Percentiles rank a stretch among this genome's conserved stretches.
phyloP scores from a whole-genome alignment of 2,113 vertebrate genomes.

The Balaenoptera acutorostrata region DNA sequence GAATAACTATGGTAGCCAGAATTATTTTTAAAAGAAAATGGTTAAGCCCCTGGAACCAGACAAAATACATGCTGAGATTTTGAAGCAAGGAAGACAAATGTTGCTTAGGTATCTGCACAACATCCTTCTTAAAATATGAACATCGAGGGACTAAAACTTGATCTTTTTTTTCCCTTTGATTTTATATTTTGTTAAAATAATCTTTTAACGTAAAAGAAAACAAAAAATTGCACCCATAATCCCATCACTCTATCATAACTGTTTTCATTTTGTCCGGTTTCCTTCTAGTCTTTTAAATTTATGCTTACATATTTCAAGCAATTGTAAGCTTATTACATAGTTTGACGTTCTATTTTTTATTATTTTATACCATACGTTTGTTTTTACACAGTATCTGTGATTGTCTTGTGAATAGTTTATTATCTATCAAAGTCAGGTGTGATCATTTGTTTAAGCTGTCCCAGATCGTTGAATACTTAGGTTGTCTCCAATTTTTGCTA shows the following conservation, averaged over 20 bases:
- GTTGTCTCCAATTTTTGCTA: neutral
- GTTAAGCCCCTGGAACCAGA: slow-evolving; percentile 10
- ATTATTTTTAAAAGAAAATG: neutral
- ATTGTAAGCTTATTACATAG: neutral
- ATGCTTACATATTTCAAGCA: neutral
- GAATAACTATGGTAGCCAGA: slow-evolving; percentile 55
- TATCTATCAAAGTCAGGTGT: neutral
- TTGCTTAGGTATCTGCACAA: slow-evolving; percentile 25
- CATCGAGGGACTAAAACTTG: neutral
- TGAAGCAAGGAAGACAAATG: slow-evolving; percentile 31
- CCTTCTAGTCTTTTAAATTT: neutral
- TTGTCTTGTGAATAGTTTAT: neutral
- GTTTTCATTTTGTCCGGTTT: neutral
- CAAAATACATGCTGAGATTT: slow-evolving; percentile 43
- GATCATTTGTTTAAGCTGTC: neutral
- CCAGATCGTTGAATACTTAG: neutral
- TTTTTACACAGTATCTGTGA: neutral
- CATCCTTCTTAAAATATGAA: slow-evolving; percentile 38
- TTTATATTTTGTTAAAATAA: slow-evolving; percentile 25
- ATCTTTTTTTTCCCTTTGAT: neutral
- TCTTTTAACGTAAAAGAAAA: slow-evolving; percentile 21
- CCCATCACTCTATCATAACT: neutral
- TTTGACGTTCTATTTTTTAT: neutral
- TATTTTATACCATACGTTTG: neutral
- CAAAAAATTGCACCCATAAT: neutral